Conservation (phyloP, 2,797 vertebrate genomes). For the Hyperoplus lanceolatus region DNA sequence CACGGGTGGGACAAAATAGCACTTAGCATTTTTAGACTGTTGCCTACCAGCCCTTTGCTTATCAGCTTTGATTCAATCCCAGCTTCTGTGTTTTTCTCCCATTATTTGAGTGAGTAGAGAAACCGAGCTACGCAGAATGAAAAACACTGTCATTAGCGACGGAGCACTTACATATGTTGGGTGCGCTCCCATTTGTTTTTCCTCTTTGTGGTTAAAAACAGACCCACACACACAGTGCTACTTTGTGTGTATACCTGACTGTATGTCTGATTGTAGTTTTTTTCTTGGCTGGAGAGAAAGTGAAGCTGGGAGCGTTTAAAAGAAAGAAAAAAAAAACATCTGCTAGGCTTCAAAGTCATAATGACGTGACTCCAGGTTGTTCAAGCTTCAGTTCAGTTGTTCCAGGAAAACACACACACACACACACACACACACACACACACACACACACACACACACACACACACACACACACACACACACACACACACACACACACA, state of each 20-base stretch:
- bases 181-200: conserved; percentile 1
- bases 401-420: conserved; percentile 25
- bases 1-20: not conserved
- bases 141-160: not conserved
- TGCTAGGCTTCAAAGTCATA: conserved; percentile 38
- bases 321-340: conserved; percentile 11
- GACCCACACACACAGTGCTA: not conserved
- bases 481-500: no score
- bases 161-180: conserved; percentile 8
- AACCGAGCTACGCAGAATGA: not conserved
- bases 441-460: no score
- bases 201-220: not conserved
- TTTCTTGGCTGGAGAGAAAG: conserved; percentile 7
- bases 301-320: conserved; percentile 10
- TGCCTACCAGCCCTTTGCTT: not conserved
- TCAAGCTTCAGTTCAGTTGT: conserved; percentile 38
- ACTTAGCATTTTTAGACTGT: not conserved
- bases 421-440: no score
- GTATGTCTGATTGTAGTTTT: conserved; percentile 27
- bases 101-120: not conserved
- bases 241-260: conserved; percentile 3
- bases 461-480: no score
- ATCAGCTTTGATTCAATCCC: not conserved
- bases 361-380: conserved; percentile 13
- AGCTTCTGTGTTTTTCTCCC: not conserved